Base-by-base conservation (phyloP, 2,888 invertebrate species). In the Aromia moschata region DNA sequence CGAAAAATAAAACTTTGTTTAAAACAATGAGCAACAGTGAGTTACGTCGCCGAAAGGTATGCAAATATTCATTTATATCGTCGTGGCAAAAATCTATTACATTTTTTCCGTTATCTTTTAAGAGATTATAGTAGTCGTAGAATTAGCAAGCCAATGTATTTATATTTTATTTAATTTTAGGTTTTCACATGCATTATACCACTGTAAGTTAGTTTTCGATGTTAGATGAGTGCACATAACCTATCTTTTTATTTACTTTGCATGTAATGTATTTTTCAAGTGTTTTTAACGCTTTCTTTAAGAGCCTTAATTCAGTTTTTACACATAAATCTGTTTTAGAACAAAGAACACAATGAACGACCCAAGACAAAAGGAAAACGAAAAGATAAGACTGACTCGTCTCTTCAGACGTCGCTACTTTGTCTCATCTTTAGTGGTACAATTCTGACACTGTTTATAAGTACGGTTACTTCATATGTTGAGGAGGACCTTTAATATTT, bases 401-500 rank as follows among this genome's bases (percentile, higher is more conserved):
- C 76, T 1, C 69, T 81, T 56, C 77, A 78, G 41, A 74, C 74
- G 41, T 79, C 79, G 1, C 70, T 81, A 41, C 58, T 80, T 56
- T 80, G 80, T 71, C 67, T 80, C 54, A 75, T 80, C 45, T 61
- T 79, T 53, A 77, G 79, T 68, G 79, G 76, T 20, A 74, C 76
- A 17, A 73, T 80, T 56, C 68, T 81, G 52, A 79, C 79, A 33
- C 45, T 75, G 47, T 80, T 80, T 70, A 72, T 79, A 68, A 70
- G 80, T 80, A 75, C 73, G 71, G 68, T 25, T 18, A 11, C 11
- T 14, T 16, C 15, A 11, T 12, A 17, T 25, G 15, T 2, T 12
- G 38, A 12, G 11, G 9, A 10, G 11, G 0, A 49, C 33, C 17
- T 10, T 46, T 53, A 20, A 36, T 33, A 14, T 16, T 15, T 18